phyloP scores from a whole-genome alignment of 2,888 invertebrate species.

The Polia nebulosa region DNA sequence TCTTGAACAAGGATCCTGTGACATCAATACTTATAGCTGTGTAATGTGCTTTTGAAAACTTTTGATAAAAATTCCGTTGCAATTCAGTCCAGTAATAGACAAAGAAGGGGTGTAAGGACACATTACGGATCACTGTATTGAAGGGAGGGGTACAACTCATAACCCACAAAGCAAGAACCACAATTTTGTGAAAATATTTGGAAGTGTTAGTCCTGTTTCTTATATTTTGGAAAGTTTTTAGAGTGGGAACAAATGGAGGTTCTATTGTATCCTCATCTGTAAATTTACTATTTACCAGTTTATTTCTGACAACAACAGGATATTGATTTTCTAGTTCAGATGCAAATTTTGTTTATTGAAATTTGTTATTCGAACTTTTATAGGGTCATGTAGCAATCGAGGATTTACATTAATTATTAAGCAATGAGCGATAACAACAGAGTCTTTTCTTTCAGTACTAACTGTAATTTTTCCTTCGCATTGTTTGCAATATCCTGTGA shows the following conservation, averaged over 20 bases:
- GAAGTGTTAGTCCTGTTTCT: constrained; percentile 17
- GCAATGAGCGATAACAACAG: constrained; percentile 19
- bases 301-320: constrained; percentile 35
- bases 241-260: constrained; percentile 32
- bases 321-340: constrained; percentile 37
- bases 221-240: constrained; percentile 41
- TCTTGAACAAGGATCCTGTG: constrained; percentile 36
- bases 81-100: constrained; percentile 36
- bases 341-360: constrained; percentile 33
- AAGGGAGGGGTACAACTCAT: constrained; percentile 23
- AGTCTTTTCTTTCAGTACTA: constrained; percentile 16
- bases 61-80: constrained; percentile 29
- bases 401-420: constrained; percentile 17
- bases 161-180: constrained; percentile 40
- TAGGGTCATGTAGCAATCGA: constrained; percentile 23
- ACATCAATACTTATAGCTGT: constrained; percentile 30
- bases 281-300: constrained; percentile 25
- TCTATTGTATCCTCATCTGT: constrained; percentile 27
- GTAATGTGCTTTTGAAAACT: constrained; percentile 23
- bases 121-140: constrained; percentile 11
- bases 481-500: constrained; percentile 16
- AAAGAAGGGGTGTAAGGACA: constrained; percentile 35
- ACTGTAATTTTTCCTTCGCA: constrained; percentile 22
- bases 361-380: constrained; percentile 36
- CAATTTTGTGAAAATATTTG: constrained; percentile 35